A percentile compares a stretch with the other conserved stretches of the same genome.
phyloP scores from a whole-genome alignment of 2,888 invertebrate genomes.

The Trachelus tabidus region DNA sequence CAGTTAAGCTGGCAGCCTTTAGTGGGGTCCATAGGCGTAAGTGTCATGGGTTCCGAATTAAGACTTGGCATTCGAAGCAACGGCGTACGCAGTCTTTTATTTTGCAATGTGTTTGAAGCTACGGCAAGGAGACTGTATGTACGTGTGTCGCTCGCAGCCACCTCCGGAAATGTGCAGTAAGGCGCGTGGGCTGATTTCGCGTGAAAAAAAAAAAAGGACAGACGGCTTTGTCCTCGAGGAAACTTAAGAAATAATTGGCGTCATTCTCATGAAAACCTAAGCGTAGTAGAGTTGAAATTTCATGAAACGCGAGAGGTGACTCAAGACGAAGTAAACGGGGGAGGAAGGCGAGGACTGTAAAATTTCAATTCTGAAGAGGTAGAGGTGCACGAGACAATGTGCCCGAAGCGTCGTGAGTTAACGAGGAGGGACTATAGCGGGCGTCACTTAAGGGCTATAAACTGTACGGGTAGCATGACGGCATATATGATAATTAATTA shows the following conservation, averaged over 20 bases:
- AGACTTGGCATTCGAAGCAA: too few species aligned
- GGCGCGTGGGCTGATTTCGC: too few species aligned
- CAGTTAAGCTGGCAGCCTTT: slow-evolving; percentile 46
- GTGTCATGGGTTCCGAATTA: neutral
- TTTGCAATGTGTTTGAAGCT: neutral
- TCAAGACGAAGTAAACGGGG: too few species aligned
- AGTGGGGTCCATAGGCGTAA: slow-evolving; percentile 24
- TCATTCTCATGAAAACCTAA: too few species aligned
- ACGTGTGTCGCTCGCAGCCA: neutral
- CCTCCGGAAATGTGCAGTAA: too few species aligned
- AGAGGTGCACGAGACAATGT: too few species aligned
- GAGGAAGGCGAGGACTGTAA: neutral
- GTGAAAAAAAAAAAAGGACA: too few species aligned
- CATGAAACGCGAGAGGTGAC: too few species aligned
- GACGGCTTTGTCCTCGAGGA: too few species aligned
- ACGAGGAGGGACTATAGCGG: neutral
- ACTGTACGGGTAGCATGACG: slow-evolving; percentile 16
- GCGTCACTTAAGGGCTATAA: slow-evolving; percentile 19
- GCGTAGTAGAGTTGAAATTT: too few species aligned
- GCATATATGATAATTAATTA: slow-evolving; percentile 22
- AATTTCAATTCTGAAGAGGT: too few species aligned
- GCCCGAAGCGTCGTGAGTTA: neutral
- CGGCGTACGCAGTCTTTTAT: neutral
- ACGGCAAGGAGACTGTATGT: slow-evolving; percentile 4
- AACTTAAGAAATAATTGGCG: too few species aligned